phyloP scores from a whole-genome alignment of 2,113 vertebrate genomes.

The Rhadina sibilatrix region DNA sequence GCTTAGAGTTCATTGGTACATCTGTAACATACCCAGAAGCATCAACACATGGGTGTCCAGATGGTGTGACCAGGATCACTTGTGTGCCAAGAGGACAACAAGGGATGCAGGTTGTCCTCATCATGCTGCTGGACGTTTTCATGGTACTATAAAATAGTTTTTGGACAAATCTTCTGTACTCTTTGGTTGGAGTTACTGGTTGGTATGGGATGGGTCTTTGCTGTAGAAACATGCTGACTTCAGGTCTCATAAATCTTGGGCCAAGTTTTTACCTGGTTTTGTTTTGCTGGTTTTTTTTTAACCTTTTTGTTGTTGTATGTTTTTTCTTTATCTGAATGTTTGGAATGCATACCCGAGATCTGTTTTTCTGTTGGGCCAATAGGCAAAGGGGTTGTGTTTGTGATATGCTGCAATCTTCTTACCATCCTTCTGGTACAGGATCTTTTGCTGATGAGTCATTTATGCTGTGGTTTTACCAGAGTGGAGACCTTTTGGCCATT shows the following conservation, averaged over 20 bases:
- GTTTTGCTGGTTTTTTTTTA: background rate
- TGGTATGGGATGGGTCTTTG: background rate
- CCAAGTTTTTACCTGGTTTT: background rate
- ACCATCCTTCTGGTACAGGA: background rate
- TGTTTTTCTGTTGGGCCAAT: background rate
- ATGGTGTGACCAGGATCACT: background rate
- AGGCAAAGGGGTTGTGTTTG: background rate
- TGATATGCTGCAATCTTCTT: background rate
- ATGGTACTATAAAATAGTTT: background rate
- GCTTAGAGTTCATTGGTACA: background rate
- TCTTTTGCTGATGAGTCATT: constrained; percentile 7
- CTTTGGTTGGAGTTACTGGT: background rate
- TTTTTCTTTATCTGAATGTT: background rate
- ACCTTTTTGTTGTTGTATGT: background rate
- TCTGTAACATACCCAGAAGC: accelerated
- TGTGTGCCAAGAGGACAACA: background rate
- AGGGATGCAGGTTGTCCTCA: background rate
- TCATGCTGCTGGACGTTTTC: accelerated
- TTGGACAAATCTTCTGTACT: background rate
- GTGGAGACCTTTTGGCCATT: background rate
- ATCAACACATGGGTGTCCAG: background rate
- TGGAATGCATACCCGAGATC: background rate
- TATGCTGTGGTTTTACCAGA: background rate
- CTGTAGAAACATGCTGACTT: background rate
- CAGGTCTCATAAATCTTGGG: background rate